phyloP scores from a whole-genome alignment of 2,888 invertebrate genomes.

The Hypolimnas misippus region DNA sequence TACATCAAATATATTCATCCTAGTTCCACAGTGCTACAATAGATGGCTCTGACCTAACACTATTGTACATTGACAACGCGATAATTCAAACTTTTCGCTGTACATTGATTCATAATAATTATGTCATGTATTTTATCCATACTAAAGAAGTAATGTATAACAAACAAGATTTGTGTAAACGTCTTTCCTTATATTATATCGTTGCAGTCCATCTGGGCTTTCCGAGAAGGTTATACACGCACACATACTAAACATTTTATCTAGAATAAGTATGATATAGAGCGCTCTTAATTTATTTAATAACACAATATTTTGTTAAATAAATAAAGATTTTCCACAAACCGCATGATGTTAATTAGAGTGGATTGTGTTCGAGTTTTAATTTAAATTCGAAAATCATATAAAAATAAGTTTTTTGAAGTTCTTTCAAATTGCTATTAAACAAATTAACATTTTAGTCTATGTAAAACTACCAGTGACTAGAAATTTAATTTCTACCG shows the following conservation, averaged over 20 bases:
- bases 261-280: conserved; percentile 14
- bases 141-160: too few relatives aligned
- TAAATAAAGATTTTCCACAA: background rate
- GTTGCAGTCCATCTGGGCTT: conserved; percentile 30
- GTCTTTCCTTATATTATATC: conserved; percentile 20
- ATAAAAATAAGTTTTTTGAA: too few relatives aligned
- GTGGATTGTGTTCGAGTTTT: background rate
- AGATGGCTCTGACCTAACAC: background rate
- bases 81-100: background rate
- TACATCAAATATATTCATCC: background rate
- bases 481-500: too few relatives aligned
- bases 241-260: conserved; percentile 26
- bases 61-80: background rate
- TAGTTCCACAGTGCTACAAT: background rate
- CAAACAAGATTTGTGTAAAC: too few relatives aligned
- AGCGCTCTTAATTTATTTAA: background rate
- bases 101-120: conserved; percentile 8
- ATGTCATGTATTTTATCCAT: too few relatives aligned
- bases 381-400: background rate
- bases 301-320: background rate
- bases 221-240: conserved; percentile 36
- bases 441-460: too few relatives aligned
- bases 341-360: background rate
- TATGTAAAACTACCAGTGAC: too few relatives aligned
- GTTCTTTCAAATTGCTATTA: too few relatives aligned